Percentiles rank a stretch among this genome's conserved stretches.
Evolutionary conservation across 2,113 vertebrate species (phyloP).

Genomic region (Nibea coibor): DNA sequence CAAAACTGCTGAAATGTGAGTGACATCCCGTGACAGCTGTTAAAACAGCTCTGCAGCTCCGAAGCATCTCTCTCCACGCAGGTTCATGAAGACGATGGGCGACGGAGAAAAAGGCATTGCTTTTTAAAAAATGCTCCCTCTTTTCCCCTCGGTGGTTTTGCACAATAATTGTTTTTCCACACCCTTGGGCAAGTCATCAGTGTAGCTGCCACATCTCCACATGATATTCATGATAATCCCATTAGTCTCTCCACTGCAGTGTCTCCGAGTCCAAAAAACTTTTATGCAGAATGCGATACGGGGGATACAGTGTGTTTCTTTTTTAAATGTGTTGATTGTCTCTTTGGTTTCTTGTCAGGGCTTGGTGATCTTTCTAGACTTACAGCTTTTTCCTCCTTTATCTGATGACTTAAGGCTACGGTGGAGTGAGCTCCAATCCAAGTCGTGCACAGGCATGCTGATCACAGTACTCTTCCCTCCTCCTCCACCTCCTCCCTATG

Average conservation of each 20-base stretch:
- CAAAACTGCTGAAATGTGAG: constrained; percentile 68
- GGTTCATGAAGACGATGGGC: constrained; percentile 60
- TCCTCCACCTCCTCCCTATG: not conserved
- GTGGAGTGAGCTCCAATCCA: constrained; percentile 26
- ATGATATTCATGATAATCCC: constrained; percentile 71
- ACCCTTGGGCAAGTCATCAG: constrained; percentile 76
- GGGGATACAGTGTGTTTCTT: not conserved
- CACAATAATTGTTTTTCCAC: constrained; percentile 77
- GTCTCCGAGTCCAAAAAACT: constrained; percentile 40
- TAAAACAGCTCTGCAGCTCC: constrained; percentile 57
- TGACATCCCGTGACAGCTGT: constrained; percentile 71
- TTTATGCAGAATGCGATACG: constrained; percentile 36
- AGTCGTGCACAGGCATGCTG: constrained; percentile 45
- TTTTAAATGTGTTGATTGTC: constrained; percentile 58
- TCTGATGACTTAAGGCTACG: constrained; percentile 43
- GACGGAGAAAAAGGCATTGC: constrained; percentile 44
- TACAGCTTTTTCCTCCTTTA: constrained; percentile 8
- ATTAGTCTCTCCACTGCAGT: constrained; percentile 55
- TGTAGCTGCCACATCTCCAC: constrained; percentile 64
- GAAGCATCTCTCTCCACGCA: constrained; percentile 42
- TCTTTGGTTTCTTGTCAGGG: constrained; percentile 42
- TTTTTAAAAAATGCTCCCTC: constrained; percentile 53
- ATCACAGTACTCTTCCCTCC: not conserved
- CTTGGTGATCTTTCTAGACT: constrained; percentile 48
- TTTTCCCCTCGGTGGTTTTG: constrained; percentile 66